These are phyloP conservation scores for Lochmaea capreae DNA, from an alignment of 2,888 invertebrate species.

Conservation along the genomic window DNA sequence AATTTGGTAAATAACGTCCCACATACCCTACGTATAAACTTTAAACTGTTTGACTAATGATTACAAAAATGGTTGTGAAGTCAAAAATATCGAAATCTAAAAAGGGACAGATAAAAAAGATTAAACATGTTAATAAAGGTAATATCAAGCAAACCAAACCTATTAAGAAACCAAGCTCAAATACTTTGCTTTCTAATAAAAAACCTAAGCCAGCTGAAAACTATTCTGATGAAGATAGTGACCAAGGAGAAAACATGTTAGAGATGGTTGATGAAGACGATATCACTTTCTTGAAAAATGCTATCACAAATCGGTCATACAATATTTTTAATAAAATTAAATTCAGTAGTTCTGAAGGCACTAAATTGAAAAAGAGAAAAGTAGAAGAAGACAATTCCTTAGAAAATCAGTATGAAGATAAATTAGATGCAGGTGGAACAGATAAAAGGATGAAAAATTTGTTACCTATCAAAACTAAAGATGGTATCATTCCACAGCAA, in stretches of 20 bases:
- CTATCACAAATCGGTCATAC: constrained; percentile 66
- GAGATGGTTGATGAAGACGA: constrained; percentile 71
- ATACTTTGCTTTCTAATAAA: constrained; percentile 21
- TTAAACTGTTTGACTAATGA: background rate
- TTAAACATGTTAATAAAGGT: constrained; percentile 62
- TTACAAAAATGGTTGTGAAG: constrained; percentile 46
- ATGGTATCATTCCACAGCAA: constrained; percentile 74
- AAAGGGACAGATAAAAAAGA: constrained; percentile 63
- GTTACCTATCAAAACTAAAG: constrained; percentile 86
- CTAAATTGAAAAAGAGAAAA: constrained; percentile 52
- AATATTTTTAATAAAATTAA: constrained; percentile 65
- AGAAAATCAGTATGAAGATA: constrained; percentile 76
- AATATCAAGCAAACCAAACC: constrained; percentile 58
- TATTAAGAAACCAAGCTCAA: constrained; percentile 34
- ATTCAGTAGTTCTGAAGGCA: constrained; percentile 40
- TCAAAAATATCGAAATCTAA: constrained; percentile 63
- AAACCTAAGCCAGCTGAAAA: constrained; percentile 47
- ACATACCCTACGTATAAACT: no score
- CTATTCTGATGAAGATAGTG: constrained; percentile 64
- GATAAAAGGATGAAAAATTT: constrained; percentile 71
- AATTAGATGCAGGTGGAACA: constrained; percentile 65
- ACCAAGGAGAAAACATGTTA: constrained; percentile 68
- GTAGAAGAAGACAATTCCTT: constrained; percentile 67
- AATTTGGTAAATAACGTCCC: no score
- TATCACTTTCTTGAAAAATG: constrained; percentile 66